A percentile compares a stretch with the other conserved stretches of the same genome.
Conservation (phyloP, 2,888 invertebrate species). For the Lochmaea capreae region DNA sequence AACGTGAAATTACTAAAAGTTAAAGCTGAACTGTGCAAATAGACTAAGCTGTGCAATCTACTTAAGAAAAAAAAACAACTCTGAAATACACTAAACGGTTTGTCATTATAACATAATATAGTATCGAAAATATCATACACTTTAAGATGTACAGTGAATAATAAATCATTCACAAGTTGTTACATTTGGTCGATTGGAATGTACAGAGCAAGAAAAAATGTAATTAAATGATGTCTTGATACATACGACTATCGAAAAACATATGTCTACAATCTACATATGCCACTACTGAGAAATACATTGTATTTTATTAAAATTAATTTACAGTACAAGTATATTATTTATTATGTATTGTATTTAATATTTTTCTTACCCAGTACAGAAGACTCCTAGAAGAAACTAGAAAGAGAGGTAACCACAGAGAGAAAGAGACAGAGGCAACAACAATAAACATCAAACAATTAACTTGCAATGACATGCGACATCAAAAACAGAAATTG, state of each 20-base stretch:
- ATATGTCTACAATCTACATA: background rate
- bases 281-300: no score
- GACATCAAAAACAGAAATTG: conserved; percentile 58
- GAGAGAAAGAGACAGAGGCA: conserved; percentile 60
- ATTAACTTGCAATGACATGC: conserved; percentile 63
- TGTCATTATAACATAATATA: conserved; percentile 20
- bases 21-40: conserved; percentile 25
- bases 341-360: background rate
- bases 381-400: conserved; percentile 26
- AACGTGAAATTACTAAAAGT: conserved; percentile 11
- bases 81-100: conserved; percentile 9
- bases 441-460: conserved; percentile 66
- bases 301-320: background rate
- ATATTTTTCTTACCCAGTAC: conserved; percentile 21
- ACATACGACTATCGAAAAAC: background rate
- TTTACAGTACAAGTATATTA: background rate
- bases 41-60: conserved; percentile 39
- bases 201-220: conserved; percentile 32
- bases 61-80: conserved; percentile 8
- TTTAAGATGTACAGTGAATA: conserved; percentile 32
- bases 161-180: conserved; percentile 43
- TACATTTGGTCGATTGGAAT: conserved; percentile 52
- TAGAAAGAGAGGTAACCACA: conserved; percentile 55
- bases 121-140: conserved; percentile 40
- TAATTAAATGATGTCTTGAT: background rate